phyloP scores from a whole-genome alignment of 2,113 vertebrate genomes.

The Istiophorus platypterus region DNA sequence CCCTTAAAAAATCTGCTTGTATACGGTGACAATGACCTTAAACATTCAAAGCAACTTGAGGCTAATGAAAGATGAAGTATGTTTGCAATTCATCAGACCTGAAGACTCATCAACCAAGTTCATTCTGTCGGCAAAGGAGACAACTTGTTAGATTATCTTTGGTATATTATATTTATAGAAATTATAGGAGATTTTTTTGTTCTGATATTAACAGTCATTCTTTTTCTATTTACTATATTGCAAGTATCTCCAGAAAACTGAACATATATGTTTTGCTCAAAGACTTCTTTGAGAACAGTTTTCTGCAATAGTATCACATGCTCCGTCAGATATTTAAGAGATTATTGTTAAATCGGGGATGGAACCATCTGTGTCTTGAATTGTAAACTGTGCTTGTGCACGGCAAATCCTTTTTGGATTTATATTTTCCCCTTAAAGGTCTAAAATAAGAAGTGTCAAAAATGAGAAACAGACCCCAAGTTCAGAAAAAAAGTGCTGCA shows the following conservation, averaged over 20 bases:
- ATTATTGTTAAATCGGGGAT: not conserved
- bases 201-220: not conserved
- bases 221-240: not conserved
- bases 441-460: not conserved
- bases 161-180: not conserved
- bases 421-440: slow-evolving; percentile 2
- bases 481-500: slow-evolving; percentile 9
- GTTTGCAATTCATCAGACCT: slow-evolving; percentile 23
- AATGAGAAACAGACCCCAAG: slow-evolving; percentile 27
- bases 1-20: not conserved
- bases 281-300: not conserved
- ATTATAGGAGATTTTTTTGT: not conserved
- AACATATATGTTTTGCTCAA: not conserved
- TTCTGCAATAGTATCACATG: not conserved
- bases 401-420: not conserved
- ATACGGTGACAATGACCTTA: slow-evolving; percentile 15
- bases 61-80: slow-evolving; percentile 19
- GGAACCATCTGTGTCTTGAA: not conserved
- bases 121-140: not conserved
- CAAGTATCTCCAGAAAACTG: not conserved
- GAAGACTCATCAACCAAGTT: not conserved
- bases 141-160: not conserved
- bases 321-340: not conserved
- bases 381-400: not conserved
- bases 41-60: slow-evolving; percentile 23